These are phyloP conservation scores for Ascidia mentula DNA, from an alignment of 23 tunicate genomes.

Conservation along the genomic window DNA sequence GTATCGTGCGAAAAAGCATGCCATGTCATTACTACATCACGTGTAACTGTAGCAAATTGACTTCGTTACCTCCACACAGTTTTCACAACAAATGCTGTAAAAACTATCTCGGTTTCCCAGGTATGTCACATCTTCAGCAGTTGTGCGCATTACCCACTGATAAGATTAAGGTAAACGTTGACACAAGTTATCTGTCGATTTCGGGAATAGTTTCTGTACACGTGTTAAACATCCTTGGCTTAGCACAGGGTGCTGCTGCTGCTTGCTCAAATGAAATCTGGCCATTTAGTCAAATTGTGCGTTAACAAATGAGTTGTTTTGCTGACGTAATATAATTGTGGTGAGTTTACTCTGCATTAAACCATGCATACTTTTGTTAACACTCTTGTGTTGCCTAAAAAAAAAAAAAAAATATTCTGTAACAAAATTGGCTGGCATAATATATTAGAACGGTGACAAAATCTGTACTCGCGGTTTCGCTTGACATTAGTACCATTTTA, in stretches of 20 bases:
- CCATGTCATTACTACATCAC: not conserved
- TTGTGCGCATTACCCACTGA: not conserved
- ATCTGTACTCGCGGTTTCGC: not conserved
- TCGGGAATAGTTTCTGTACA: not conserved
- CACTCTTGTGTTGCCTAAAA: too few relatives aligned
- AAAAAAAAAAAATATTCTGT: too few relatives aligned
- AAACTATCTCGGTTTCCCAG: not conserved
- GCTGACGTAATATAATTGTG: too few relatives aligned
- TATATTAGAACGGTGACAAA: too few relatives aligned
- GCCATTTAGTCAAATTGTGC: too few relatives aligned
- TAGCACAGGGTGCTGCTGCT: too few relatives aligned
- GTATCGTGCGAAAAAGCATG: not conserved
- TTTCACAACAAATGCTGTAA: slow-evolving; percentile 3
- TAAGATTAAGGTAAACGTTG: not conserved
- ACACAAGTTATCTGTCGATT: slow-evolving; percentile 2
- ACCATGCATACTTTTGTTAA: too few relatives aligned
- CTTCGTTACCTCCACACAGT: not conserved
- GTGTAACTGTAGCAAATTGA: not conserved
- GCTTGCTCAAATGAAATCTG: too few relatives aligned
- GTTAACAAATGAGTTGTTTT: too few relatives aligned
- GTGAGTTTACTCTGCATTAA: too few relatives aligned
- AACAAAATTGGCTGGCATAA: too few relatives aligned
- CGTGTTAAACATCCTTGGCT: not conserved
- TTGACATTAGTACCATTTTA: slow-evolving; percentile 8
- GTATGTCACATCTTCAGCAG: not conserved